phyloP scores from a whole-genome alignment of 2,888 invertebrate species.

The Elaeidobius kamerunicus region DNA sequence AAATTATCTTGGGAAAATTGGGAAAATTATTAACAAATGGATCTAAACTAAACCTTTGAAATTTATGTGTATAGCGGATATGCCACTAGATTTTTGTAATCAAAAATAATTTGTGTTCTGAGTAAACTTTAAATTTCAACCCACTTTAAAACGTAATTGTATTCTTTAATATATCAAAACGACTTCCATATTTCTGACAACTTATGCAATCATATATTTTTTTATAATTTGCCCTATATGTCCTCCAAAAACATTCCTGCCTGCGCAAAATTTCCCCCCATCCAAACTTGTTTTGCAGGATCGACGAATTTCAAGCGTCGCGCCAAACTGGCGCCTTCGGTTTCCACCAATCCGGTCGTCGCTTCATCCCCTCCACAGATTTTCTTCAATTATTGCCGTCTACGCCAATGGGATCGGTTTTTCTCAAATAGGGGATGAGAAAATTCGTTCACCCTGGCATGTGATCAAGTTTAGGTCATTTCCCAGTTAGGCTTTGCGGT shows the following conservation, averaged over 20 bases:
- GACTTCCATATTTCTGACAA: not conserved
- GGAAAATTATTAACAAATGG: too few relatives aligned
- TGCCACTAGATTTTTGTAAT: too few relatives aligned
- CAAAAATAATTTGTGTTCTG: not conserved
- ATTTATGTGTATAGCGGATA: not conserved
- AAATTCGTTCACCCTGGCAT: conserved; percentile 31
- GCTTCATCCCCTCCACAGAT: conserved; percentile 14
- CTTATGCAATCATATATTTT: conserved; percentile 5
- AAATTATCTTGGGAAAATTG: too few relatives aligned
- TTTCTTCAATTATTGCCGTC: conserved; percentile 12
- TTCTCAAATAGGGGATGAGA: conserved; percentile 21
- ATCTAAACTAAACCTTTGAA: not conserved
- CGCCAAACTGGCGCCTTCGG: conserved; percentile 29
- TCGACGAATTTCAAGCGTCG: conserved; percentile 27
- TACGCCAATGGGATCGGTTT: conserved; percentile 27
- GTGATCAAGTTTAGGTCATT: conserved; percentile 31
- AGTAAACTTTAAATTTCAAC: not conserved
- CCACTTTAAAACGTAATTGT: too few relatives aligned
- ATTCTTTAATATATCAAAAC: too few relatives aligned
- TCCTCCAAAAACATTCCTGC: conserved; percentile 8
- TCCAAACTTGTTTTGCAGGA: conserved; percentile 21
- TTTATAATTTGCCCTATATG: conserved; percentile 11
- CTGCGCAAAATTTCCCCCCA: conserved; percentile 16
- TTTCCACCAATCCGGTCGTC: conserved; percentile 11
- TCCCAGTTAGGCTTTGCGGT: conserved; percentile 25